Evolutionary conservation across 2,113 vertebrate species (phyloP), one percentile per base, ranked within the genome.

Genomic region (Megatriorchis doriae): DNA sequence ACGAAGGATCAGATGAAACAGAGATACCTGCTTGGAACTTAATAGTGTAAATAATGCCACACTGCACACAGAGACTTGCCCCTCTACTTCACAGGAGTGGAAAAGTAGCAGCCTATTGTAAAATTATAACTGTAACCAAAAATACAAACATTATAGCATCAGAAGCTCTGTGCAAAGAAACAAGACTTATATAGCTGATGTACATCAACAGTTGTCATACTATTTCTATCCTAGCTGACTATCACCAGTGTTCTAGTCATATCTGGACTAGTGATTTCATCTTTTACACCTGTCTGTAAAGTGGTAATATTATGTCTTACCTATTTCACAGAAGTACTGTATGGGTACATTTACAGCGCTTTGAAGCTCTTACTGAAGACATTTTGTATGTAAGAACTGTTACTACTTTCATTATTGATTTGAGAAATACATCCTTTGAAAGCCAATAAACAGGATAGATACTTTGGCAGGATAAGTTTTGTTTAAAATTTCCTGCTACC

Each of bases 1-100:
- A 83, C 85, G 42, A 81, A 88, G 50, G 82, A 95, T 88, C 85
- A 80, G 87, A 94, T 93, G 85, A 92, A 81, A 75, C 27, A 83
- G 42, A 94, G 85, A 94, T 90, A 94, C 26, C 9, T 0, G 0
- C 23, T 1, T 55, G 71, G 63, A 96, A 86, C 50, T 82, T 63
- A 66, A 86, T 62, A 92, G 67, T 52, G 92, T 93, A 96, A 96
- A 55, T 86, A 95, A 92, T 16, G 65, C 81, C 63, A 42, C 53
- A 26, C 4, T 56, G 53, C 56, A 43, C 31, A 75, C 34, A 48
- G 15, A 59, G 63, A 48, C 31, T 38, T 61, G 38, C 19, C 71
- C 62, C 68, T 62, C 45, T 66, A 4, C 82, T 88, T 40, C 38
- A 65, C 16, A 7, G 29, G 27, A 85, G 16, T 29, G 53, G 42